phyloP scores from a whole-genome alignment of 1,140 invertebrate genomes.

The Atta cephalotes region DNA sequence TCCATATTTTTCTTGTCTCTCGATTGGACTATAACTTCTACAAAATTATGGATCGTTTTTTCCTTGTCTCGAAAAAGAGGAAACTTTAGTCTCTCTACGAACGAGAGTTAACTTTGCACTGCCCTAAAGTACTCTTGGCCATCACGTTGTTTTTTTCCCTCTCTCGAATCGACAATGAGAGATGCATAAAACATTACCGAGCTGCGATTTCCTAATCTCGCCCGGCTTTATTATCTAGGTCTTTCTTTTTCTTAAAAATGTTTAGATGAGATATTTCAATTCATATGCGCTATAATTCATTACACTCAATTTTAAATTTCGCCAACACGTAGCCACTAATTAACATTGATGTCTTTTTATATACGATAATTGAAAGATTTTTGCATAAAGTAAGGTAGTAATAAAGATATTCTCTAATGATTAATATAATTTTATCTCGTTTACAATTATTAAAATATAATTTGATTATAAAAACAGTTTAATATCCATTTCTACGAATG shows the following conservation, averaged over 20 bases:
- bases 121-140: slow-evolving; percentile 34
- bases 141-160: slow-evolving; percentile 35
- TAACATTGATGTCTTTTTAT: neutral
- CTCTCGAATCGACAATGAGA: slow-evolving; percentile 56
- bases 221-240: slow-evolving; percentile 6
- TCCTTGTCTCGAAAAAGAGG: slow-evolving; percentile 32
- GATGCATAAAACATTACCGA: slow-evolving; percentile 49
- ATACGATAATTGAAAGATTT: neutral
- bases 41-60: slow-evolving; percentile 41
- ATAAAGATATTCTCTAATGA: neutral
- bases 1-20: slow-evolving; percentile 45
- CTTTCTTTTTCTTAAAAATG: slow-evolving; percentile 4
- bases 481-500: no score
- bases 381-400: neutral
- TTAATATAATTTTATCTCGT: neutral
- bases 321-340: neutral
- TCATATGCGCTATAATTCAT: neutral
- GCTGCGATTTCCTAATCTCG: slow-evolving; percentile 30
- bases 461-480: neutral
- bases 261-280: neutral
- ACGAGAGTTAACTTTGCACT: slow-evolving; percentile 45
- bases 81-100: slow-evolving; percentile 45
- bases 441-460: neutral
- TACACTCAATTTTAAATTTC: slow-evolving; percentile 1
- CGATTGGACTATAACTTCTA: slow-evolving; percentile 48